phyloP scores from a whole-genome alignment of 2,888 invertebrate species.

The Uloborus plumipes region DNA sequence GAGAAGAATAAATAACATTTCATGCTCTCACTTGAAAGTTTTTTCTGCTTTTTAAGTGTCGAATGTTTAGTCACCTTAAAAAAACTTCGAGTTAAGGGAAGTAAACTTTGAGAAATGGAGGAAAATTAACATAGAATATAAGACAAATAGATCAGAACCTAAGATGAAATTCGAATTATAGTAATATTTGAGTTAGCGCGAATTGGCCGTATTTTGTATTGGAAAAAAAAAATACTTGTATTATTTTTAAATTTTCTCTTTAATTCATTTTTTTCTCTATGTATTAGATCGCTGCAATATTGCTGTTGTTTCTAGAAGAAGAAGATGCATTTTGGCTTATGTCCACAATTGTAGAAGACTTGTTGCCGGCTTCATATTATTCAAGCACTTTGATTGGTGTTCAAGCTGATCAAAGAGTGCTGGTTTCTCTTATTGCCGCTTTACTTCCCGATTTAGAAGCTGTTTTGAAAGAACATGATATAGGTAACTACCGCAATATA shows the following conservation, averaged over 20 bases:
- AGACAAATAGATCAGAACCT: too few species aligned
- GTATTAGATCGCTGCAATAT: slow-evolving; percentile 84
- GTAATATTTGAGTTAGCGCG: too few species aligned
- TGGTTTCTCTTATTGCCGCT: slow-evolving; percentile 89
- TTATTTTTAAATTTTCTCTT: not conserved
- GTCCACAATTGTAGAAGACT: slow-evolving; percentile 98
- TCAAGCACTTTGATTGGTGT: slow-evolving; percentile 87
- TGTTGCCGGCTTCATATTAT: slow-evolving; percentile 97
- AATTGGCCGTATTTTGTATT: too few species aligned
- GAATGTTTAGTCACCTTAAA: too few species aligned
- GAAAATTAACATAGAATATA: too few species aligned
- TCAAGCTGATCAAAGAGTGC: slow-evolving; percentile 96
- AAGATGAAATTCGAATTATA: too few species aligned
- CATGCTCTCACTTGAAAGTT: too few species aligned
- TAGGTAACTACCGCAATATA: slow-evolving; percentile 55
- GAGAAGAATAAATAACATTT: too few species aligned
- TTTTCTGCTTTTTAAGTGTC: too few species aligned
- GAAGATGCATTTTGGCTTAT: slow-evolving; percentile 99
- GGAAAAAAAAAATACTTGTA: too few species aligned
- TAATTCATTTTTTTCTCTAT: slow-evolving; percentile 24
- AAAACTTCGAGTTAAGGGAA: too few species aligned
- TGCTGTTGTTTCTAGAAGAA: slow-evolving; percentile 94
- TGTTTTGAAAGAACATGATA: slow-evolving; percentile 91
- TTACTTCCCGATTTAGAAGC: slow-evolving; percentile 88
- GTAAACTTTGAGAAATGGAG: too few species aligned